Conservation (phyloP, 2,113 vertebrate genomes). For the Cyphomyrus plagiostoma region DNA sequence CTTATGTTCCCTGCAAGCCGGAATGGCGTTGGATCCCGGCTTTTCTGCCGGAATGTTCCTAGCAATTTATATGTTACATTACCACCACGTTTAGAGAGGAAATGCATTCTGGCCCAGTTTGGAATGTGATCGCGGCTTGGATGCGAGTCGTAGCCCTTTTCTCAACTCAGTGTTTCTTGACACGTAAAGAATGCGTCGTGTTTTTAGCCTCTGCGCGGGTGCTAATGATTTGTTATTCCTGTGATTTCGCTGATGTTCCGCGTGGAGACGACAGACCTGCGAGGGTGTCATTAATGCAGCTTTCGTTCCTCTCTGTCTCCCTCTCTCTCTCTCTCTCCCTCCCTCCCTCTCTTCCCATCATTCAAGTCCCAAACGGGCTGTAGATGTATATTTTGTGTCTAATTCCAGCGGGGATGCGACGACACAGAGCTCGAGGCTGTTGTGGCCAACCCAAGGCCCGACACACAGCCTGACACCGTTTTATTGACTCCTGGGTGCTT, state of each 20-base stretch:
- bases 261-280: conserved; percentile 31
- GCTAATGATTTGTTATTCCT: conserved; percentile 46
- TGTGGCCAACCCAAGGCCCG: not conserved
- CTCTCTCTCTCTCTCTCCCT: not conserved
- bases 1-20: not conserved
- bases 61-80: conserved; percentile 2
- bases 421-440: not conserved
- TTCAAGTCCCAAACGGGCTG: conserved; percentile 8
- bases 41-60: not conserved
- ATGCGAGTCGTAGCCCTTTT: conserved; percentile 19
- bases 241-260: conserved; percentile 34
- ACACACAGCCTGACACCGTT: not conserved
- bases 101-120: conserved; percentile 5
- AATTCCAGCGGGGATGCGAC: not conserved
- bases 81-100: conserved; percentile 3
- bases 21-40: not conserved
- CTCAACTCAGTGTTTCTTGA: conserved; percentile 14
- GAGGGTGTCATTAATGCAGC: conserved; percentile 52
- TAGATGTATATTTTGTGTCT: conserved; percentile 10
- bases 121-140: not conserved
- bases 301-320: conserved; percentile 31
- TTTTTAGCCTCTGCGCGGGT: conserved; percentile 27
- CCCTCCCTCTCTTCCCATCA: not conserved
- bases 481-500: not conserved
- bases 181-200: conserved; percentile 21